Evolutionary conservation across 1,140 invertebrate genomes (phyloP).

Genomic region (Scylla paramamosain): DNA sequence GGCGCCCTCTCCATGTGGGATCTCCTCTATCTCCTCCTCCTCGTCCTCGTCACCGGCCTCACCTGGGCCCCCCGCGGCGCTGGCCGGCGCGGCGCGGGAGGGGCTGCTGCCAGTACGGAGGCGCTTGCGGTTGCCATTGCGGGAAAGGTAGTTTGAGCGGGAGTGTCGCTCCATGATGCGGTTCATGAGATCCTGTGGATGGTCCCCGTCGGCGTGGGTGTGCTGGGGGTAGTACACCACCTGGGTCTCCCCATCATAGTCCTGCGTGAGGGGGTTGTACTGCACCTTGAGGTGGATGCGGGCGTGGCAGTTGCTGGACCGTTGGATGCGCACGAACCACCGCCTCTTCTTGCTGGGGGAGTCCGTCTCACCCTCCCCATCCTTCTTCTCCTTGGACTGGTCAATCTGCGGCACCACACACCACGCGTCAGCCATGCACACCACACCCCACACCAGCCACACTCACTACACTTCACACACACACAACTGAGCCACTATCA

Average conservation of each 20-base stretch:
- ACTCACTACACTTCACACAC: too few species aligned
- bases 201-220: constrained; percentile 71
- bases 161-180: constrained; percentile 69
- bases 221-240: constrained; percentile 77
- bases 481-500: too few species aligned
- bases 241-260: constrained; percentile 73
- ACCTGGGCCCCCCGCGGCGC: neutral
- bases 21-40: neutral
- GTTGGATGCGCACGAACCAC: constrained; percentile 72
- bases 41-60: constrained; percentile 5
- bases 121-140: constrained; percentile 66
- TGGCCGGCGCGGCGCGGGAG: neutral
- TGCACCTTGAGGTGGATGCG: constrained; percentile 76
- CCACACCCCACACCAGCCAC: too few species aligned
- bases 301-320: constrained; percentile 76
- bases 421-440: too few species aligned
- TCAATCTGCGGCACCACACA: constrained; percentile 53
- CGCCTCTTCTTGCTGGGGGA: constrained; percentile 67
- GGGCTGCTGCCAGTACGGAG: neutral
- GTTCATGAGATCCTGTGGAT: constrained; percentile 68
- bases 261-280: constrained; percentile 69
- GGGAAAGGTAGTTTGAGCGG: constrained; percentile 49
- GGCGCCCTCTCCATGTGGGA: constrained; percentile 37
- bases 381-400: constrained; percentile 71
- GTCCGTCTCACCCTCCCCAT: constrained; percentile 56